These are phyloP conservation scores for Pseudachorutes palmiensis DNA, from an alignment of 1,140 invertebrate genomes.

Conservation along the genomic window DNA sequence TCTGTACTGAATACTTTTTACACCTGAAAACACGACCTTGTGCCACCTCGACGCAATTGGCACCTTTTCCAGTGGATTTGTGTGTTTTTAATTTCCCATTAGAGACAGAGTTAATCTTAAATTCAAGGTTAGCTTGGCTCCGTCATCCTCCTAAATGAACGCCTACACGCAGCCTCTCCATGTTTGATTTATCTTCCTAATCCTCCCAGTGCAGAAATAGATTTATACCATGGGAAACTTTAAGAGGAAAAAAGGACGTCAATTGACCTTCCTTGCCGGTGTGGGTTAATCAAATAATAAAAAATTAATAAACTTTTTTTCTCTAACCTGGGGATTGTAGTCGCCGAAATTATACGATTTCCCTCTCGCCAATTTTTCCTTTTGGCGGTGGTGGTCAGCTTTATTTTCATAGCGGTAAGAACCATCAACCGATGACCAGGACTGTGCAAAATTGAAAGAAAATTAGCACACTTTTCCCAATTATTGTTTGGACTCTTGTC, in stretches of 20 bases:
- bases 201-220: background rate
- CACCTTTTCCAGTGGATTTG: background rate
- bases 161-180: slow-evolving; percentile 1
- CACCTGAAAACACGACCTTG: background rate
- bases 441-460: slow-evolving; percentile 15
- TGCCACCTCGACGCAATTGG: background rate
- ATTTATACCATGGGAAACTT: too few relatives aligned
- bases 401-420: slow-evolving; percentile 9
- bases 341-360: slow-evolving; percentile 29
- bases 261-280: background rate
- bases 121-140: background rate
- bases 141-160: background rate
- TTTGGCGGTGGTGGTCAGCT: slow-evolving; percentile 15
- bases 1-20: background rate
- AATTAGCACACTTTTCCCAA: slow-evolving; percentile 16
- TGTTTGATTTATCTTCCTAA: slow-evolving; percentile 5
- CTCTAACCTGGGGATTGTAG: too few relatives aligned
- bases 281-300: background rate
- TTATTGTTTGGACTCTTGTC: background rate
- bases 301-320: background rate
- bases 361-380: slow-evolving; percentile 19
- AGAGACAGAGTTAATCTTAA: background rate
- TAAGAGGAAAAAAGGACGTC: too few relatives aligned
- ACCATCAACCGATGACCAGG: slow-evolving; percentile 32
- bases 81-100: slow-evolving; percentile 6